Evolutionary conservation across 1,140 invertebrate genomes (phyloP).

Genomic region (Nylanderia fulva): DNA sequence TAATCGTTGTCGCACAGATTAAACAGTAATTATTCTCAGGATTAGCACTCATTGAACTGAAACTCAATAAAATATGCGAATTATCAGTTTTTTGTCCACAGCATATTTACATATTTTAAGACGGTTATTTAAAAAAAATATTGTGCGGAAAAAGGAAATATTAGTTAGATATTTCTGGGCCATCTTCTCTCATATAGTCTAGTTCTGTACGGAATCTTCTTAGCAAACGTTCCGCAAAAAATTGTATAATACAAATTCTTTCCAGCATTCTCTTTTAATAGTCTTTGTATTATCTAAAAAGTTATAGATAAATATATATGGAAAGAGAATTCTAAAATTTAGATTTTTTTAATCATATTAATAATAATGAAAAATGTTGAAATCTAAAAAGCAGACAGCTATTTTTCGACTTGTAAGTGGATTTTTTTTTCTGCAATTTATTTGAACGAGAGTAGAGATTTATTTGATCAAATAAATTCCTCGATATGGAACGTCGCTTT

Average conservation of each 20-base stretch:
- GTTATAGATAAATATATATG: not conserved
- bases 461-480: not conserved
- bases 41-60: not conserved
- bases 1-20: not conserved
- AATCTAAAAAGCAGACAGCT: not conserved
- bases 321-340: not conserved
- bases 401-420: not conserved
- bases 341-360: not conserved
- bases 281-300: not conserved
- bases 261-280: not conserved
- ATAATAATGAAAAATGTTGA: not conserved
- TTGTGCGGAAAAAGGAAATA: too few relatives aligned
- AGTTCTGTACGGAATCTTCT: too few relatives aligned
- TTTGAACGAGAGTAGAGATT: not conserved
- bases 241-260: not conserved
- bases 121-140: not conserved
- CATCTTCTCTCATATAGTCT: too few relatives aligned
- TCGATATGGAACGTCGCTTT: not conserved
- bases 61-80: not conserved
- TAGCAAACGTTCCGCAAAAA: too few relatives aligned
- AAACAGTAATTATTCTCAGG: not conserved
- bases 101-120: constrained; percentile 16
- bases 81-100: not conserved
- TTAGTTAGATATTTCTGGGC: too few relatives aligned
- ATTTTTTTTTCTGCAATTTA: not conserved